Percentiles rank a stretch among this genome's conserved stretches.
phyloP scores from a whole-genome alignment of 2,797 vertebrate species.

The Pangasius sanitwongsei region DNA sequence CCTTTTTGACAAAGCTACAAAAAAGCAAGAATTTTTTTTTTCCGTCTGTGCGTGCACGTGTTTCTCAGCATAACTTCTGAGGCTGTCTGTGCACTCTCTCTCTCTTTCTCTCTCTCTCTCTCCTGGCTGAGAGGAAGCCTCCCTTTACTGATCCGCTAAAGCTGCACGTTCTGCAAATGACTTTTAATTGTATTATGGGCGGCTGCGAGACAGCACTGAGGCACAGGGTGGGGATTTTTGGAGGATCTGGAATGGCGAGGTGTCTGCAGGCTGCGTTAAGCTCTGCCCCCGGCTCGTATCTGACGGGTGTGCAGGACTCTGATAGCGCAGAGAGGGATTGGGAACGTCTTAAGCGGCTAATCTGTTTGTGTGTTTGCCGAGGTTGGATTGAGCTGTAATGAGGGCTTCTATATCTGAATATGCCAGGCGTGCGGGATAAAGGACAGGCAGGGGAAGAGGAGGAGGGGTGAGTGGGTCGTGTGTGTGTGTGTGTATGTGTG shows the following conservation, averaged over 20 bases:
- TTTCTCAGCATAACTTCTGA: slow-evolving; percentile 31
- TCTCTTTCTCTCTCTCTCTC: background rate
- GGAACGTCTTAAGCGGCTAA: slow-evolving; percentile 74
- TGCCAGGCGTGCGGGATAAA: slow-evolving; percentile 82
- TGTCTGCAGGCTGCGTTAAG: slow-evolving; percentile 72
- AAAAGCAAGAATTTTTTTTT: slow-evolving; percentile 1
- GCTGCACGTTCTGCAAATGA: slow-evolving; percentile 80
- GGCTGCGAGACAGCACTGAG: slow-evolving; percentile 80
- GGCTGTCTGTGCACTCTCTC: background rate
- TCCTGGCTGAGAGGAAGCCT: slow-evolving; percentile 40
- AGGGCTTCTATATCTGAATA: slow-evolving; percentile 87
- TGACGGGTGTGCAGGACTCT: slow-evolving; percentile 81
- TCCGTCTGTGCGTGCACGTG: slow-evolving; percentile 6
- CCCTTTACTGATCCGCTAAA: slow-evolving; percentile 74
- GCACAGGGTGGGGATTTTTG: slow-evolving; percentile 74
- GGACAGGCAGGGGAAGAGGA: slow-evolving; percentile 52
- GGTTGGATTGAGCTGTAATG: slow-evolving; percentile 87
- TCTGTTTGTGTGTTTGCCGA: slow-evolving; percentile 87
- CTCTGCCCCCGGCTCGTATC: slow-evolving; percentile 80
- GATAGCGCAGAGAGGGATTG: slow-evolving; percentile 81
- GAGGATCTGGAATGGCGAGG: slow-evolving; percentile 36
- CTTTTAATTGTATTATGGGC: slow-evolving; percentile 86
- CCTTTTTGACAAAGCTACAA: slow-evolving; percentile 16
- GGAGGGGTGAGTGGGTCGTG: slow-evolving; percentile 51
- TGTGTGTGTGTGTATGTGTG: slow-evolving; percentile 39